These are phyloP conservation scores for Drosophila demipolita DNA, from an alignment of 2,888 invertebrate species.

Conservation along the genomic window DNA sequence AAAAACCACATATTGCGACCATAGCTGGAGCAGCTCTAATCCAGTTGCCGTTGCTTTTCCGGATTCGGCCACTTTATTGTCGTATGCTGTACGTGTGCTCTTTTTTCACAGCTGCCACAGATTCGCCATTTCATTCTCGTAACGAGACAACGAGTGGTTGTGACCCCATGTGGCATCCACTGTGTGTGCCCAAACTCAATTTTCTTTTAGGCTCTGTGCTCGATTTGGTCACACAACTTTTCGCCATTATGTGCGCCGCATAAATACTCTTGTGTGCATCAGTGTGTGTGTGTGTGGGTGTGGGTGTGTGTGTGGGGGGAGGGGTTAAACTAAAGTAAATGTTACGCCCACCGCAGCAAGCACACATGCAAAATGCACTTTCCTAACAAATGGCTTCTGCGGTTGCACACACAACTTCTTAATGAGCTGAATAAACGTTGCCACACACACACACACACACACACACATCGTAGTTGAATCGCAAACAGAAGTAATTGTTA, in stretches of 20 bases:
- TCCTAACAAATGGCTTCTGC: slow-evolving; percentile 53
- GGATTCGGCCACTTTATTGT: slow-evolving; percentile 38
- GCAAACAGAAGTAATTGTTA: background rate
- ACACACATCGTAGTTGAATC: background rate
- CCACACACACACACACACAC: slow-evolving; percentile 18
- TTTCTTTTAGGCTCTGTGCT: slow-evolving; percentile 31
- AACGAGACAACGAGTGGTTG: slow-evolving; percentile 37
- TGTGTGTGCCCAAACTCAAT: slow-evolving; percentile 4
- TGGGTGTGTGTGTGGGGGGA: background rate
- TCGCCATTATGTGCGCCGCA: slow-evolving; percentile 21
- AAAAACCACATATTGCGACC: slow-evolving; percentile 16
- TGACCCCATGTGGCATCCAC: slow-evolving; percentile 12
- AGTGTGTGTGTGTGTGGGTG: background rate
- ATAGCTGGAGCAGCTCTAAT: slow-evolving; percentile 19
- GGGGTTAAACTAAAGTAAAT: slow-evolving; percentile 13
- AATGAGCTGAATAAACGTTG: slow-evolving; percentile 55
- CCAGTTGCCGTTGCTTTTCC: slow-evolving; percentile 4
- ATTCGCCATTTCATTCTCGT: slow-evolving; percentile 44
- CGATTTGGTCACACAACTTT: slow-evolving; percentile 26
- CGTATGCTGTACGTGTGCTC: slow-evolving; percentile 59
- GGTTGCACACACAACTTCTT: slow-evolving; percentile 47
- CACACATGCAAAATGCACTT: slow-evolving; percentile 37
- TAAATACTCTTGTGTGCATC: slow-evolving; percentile 15
- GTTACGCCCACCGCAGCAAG: slow-evolving; percentile 4
- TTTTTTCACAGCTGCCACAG: slow-evolving; percentile 70